phyloP scores from a whole-genome alignment of 2,113 vertebrate species.

The Eulacestoma nigropectus region DNA sequence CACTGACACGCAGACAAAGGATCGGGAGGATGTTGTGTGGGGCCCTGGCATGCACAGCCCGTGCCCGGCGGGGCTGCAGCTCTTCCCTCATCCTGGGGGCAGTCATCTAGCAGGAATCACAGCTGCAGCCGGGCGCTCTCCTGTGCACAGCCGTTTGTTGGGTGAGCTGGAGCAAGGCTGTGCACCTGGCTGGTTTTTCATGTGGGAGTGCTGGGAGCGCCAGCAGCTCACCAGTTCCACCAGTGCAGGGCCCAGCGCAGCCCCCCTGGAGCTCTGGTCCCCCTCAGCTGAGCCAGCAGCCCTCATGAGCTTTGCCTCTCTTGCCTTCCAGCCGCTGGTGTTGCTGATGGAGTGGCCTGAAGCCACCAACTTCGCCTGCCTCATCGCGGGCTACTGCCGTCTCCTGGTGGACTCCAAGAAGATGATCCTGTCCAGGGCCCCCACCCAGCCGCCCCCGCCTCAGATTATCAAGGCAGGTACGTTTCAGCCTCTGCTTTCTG shows the following conservation, averaged over 20 bases:
- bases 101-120: neutral
- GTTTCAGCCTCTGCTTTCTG: conserved; percentile 73
- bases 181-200: neutral
- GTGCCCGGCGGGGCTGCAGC: neutral
- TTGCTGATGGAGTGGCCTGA: conserved; percentile 98
- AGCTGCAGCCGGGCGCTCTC: neutral
- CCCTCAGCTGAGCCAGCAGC: accelerated
- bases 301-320: neutral
- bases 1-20: neutral
- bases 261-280: neutral
- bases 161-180: neutral
- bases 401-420: conserved; percentile 95
- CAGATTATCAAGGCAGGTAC: conserved; percentile 97
- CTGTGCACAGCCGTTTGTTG: neutral
- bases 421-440: conserved; percentile 85
- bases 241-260: neutral
- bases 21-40: neutral
- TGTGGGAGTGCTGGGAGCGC: neutral
- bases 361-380: conserved; percentile 94
- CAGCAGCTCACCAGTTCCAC: neutral
- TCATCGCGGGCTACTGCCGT: conserved; percentile 96
- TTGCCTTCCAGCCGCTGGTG: conserved; percentile 84
- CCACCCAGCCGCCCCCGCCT: conserved; percentile 78
- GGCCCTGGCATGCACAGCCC: neutral
- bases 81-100: neutral